Evolutionary conservation across 2,113 vertebrate genomes (phyloP).

Genomic region (Lophochroa leadbeateri): DNA sequence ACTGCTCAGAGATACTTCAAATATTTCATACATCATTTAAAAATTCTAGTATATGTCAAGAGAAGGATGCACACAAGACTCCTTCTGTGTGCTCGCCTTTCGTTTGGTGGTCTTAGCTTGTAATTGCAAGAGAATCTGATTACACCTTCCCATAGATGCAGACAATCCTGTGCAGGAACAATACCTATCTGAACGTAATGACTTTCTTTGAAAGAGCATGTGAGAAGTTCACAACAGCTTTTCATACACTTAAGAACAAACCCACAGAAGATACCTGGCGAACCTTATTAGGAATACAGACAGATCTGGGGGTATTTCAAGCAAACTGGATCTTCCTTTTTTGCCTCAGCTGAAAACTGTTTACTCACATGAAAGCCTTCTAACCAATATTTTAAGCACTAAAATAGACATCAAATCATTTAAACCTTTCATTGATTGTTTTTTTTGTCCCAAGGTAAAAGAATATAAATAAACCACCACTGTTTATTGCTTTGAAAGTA

Average conservation of each 20-base stretch:
- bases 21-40: neutral
- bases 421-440: neutral
- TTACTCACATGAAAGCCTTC: neutral
- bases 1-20: neutral
- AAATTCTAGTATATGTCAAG: neutral
- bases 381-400: neutral
- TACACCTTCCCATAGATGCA: neutral
- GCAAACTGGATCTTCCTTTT: neutral
- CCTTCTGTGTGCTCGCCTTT: neutral
- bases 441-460: neutral
- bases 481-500: neutral
- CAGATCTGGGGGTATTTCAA: neutral
- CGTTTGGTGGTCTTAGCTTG: neutral
- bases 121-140: neutral
- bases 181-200: neutral
- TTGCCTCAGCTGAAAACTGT: neutral
- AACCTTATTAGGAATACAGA: neutral
- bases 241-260: neutral
- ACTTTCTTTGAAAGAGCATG: neutral
- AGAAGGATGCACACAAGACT: neutral
- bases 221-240: neutral
- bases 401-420: neutral
- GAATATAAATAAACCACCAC: neutral
- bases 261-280: neutral
- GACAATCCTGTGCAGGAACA: neutral